These are phyloP conservation scores for Scyliorhinus canicula DNA, from an alignment of 2,797 vertebrate genomes.

Conservation along the genomic window DNA sequence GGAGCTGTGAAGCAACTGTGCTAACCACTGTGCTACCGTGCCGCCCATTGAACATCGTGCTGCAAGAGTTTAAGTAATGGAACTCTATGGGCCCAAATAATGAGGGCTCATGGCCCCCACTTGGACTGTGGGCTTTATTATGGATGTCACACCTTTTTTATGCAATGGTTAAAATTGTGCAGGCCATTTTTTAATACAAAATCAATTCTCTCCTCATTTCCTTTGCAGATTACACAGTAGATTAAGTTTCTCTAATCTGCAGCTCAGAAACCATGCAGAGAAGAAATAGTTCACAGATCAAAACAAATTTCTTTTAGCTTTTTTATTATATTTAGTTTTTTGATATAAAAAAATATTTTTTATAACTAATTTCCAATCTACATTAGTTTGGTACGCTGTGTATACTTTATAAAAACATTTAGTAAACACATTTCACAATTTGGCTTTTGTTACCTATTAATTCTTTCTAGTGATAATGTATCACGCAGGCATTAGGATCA, in stretches of 20 bases:
- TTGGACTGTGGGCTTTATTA: background rate
- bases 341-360: background rate
- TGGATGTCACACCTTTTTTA: background rate
- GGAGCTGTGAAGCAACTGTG: no score
- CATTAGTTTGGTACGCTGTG: background rate
- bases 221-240: background rate
- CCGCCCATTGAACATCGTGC: no score
- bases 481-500: background rate
- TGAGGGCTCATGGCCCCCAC: background rate
- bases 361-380: background rate
- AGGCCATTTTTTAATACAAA: background rate
- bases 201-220: background rate
- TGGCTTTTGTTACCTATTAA: background rate
- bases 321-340: background rate
- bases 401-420: background rate
- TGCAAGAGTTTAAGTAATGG: background rate
- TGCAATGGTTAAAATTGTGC: background rate
- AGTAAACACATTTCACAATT: background rate
- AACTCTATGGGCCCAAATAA: background rate
- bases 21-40: no score
- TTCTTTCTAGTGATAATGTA: background rate
- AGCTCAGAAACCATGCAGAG: background rate
- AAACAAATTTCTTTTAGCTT: background rate
- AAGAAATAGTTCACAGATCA: background rate
- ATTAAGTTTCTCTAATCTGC: slow-evolving; percentile 14